Evolutionary conservation across 1,140 invertebrate species (phyloP).

Genomic region (Sminthurides bifidus): DNA sequence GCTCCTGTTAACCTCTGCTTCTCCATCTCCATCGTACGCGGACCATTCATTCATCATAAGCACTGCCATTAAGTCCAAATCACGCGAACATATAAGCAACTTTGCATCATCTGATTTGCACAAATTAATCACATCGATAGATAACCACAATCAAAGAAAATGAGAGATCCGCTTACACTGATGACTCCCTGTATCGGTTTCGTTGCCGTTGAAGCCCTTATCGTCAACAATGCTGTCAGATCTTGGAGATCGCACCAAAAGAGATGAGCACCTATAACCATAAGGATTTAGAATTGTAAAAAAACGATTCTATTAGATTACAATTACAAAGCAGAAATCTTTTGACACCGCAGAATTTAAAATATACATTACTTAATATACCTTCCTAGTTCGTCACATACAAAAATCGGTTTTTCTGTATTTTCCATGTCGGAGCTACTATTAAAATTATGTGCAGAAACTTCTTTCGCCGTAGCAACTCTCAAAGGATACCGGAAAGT

Average conservation of each 20-base stretch:
- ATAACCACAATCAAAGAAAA: slow-evolving; percentile 15
- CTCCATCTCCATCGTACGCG: slow-evolving; percentile 23
- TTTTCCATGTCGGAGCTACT: too few relatives aligned
- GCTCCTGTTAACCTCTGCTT: slow-evolving; percentile 9
- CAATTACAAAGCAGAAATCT: neutral
- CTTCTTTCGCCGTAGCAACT: too few relatives aligned
- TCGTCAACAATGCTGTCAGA: slow-evolving; percentile 29
- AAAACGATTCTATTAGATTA: neutral
- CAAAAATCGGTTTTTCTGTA: too few relatives aligned
- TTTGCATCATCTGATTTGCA: neutral
- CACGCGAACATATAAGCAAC: neutral
- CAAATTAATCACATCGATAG: neutral
- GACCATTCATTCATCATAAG: slow-evolving; percentile 24
- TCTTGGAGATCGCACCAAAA: slow-evolving; percentile 49
- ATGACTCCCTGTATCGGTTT: slow-evolving; percentile 21
- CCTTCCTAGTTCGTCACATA: slow-evolving; percentile 5
- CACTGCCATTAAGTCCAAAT: neutral
- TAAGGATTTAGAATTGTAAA: slow-evolving; percentile 32
- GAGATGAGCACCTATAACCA: slow-evolving; percentile 59
- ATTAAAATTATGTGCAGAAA: too few relatives aligned
- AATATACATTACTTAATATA: neutral
- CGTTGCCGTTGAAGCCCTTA: slow-evolving; percentile 19
- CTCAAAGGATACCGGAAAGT: too few relatives aligned
- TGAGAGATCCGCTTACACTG: too few relatives aligned
- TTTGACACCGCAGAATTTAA: neutral